Conservation (phyloP, 2,797 vertebrate species). For the Tragopan temminckii region DNA sequence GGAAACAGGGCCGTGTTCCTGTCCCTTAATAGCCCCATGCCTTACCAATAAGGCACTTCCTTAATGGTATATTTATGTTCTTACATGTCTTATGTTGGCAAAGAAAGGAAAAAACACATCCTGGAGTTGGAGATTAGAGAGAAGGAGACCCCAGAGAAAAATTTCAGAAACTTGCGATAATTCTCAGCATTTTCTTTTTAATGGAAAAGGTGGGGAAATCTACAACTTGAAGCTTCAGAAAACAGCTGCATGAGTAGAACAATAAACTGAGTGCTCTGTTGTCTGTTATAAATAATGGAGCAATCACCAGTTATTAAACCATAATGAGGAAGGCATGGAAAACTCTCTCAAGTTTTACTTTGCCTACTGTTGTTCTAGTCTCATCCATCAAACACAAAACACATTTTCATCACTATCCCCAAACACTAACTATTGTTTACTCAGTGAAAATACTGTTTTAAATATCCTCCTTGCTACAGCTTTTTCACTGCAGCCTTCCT, state of each 20-base stretch:
- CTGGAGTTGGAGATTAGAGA: neutral
- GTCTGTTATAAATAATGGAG: conserved; percentile 64
- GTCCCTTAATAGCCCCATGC: neutral
- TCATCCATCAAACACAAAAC: conserved; percentile 63
- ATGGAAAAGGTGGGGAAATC: neutral
- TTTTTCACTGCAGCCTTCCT: neutral
- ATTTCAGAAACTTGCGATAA: neutral
- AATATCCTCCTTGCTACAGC: neutral
- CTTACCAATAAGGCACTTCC: conserved; percentile 40
- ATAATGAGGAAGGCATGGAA: conserved; percentile 56
- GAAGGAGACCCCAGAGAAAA: conserved; percentile 28
- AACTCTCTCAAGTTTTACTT: conserved; percentile 52
- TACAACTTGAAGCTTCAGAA: conserved; percentile 9
- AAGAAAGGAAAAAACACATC: conserved; percentile 26
- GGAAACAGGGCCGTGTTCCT: neutral
- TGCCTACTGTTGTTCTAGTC: conserved; percentile 68
- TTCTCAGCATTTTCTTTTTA: neutral
- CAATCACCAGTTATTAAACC: conserved; percentile 68
- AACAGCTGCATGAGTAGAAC: conserved; percentile 56
- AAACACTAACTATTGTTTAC: conserved; percentile 30
- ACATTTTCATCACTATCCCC: conserved; percentile 39
- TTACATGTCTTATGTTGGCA: conserved; percentile 47
- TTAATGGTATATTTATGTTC: conserved; percentile 17
- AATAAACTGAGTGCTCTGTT: neutral
- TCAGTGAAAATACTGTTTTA: conserved; percentile 22